Evolutionary conservation across 2,113 vertebrate genomes (phyloP).

Genomic region (Macquaria australasica): DNA sequence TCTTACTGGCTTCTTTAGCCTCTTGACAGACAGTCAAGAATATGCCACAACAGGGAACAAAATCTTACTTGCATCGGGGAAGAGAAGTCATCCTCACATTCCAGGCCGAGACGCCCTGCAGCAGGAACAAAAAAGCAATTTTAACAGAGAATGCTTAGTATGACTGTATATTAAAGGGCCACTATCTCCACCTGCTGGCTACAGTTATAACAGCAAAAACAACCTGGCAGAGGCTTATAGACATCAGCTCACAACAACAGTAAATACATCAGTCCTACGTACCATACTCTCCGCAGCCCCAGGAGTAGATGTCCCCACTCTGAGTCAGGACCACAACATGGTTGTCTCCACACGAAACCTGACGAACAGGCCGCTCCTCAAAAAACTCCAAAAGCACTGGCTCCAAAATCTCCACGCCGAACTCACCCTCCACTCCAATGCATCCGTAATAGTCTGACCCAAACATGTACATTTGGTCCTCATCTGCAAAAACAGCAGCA

Average conservation of each 20-base stretch:
- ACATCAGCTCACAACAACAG: slow-evolving; percentile 1
- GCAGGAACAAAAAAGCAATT: slow-evolving; percentile 18
- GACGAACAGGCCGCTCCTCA: slow-evolving; percentile 89
- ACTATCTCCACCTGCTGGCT: slow-evolving; percentile 62
- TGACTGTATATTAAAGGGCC: background rate
- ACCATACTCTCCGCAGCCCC: slow-evolving; percentile 98
- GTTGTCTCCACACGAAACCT: slow-evolving; percentile 97
- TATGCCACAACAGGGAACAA: background rate
- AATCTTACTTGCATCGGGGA: slow-evolving; percentile 93
- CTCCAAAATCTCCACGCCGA: slow-evolving; percentile 90
- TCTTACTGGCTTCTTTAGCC: background rate
- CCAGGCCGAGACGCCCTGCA: slow-evolving; percentile 94
- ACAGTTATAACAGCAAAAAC: slow-evolving; percentile 47
- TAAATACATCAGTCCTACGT: slow-evolving; percentile 49
- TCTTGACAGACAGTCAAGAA: background rate
- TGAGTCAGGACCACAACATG: slow-evolving; percentile 95
- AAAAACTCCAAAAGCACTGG: slow-evolving; percentile 94
- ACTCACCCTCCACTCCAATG: slow-evolving; percentile 89
- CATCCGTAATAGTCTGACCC: slow-evolving; percentile 98
- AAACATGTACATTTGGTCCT: slow-evolving; percentile 97
- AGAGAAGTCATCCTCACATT: slow-evolving; percentile 95
- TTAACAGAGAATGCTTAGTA: background rate
- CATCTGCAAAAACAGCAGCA: slow-evolving; percentile 84
- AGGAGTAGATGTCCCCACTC: slow-evolving; percentile 91
- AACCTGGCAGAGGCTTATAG: background rate